phyloP scores from a whole-genome alignment of 2,888 invertebrate genomes.

The Sarcophaga carnaria region DNA sequence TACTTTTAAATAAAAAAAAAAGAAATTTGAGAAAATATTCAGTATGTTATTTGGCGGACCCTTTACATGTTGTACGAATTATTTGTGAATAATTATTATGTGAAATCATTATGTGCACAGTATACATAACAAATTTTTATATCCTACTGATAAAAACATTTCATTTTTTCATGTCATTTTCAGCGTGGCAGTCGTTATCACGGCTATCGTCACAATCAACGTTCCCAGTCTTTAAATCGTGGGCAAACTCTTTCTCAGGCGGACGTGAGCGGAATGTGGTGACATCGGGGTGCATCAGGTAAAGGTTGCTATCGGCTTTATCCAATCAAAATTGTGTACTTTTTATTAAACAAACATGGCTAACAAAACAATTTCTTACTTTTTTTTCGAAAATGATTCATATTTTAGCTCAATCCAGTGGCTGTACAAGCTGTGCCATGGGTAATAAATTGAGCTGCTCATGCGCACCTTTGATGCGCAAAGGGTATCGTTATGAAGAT shows the following conservation, averaged over 20 bases:
- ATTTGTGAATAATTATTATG: no score
- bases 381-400: not conserved
- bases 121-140: no score
- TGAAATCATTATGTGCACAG: no score
- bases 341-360: not conserved
- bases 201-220: conserved; percentile 86
- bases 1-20: no score
- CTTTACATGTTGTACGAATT: no score
- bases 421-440: conserved; percentile 87
- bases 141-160: not conserved
- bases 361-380: not conserved
- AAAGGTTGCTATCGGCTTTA: conserved; percentile 72
- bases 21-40: no score
- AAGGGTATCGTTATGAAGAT: conserved; percentile 96
- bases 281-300: conserved; percentile 90
- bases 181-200: conserved; percentile 85
- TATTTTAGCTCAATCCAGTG: conserved; percentile 80
- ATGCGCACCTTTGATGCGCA: conserved; percentile 97
- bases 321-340: conserved; percentile 18
- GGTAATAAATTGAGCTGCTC: conserved; percentile 99
- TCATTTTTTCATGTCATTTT: conserved; percentile 40
- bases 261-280: conserved; percentile 88
- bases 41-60: no score
- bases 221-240: conserved; percentile 90
- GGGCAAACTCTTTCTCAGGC: conserved; percentile 87